phyloP scores from a whole-genome alignment of 2,888 invertebrate genomes.

The Caenorhabditis afra region DNA sequence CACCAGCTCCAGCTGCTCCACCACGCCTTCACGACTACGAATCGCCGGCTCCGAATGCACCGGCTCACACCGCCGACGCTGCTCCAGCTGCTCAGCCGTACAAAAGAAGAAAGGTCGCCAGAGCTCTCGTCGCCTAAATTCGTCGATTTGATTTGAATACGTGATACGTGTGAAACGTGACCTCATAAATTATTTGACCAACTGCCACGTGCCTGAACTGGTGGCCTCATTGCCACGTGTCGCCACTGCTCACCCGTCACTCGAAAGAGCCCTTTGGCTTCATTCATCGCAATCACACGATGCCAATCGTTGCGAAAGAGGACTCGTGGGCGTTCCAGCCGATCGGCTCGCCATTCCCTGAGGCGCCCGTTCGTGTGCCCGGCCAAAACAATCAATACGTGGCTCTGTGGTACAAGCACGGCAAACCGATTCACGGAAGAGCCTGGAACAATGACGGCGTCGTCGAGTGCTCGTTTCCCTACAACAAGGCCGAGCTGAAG shows the following conservation, averaged over 20 bases:
- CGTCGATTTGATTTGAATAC: neutral
- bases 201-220: too few species aligned
- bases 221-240: too few species aligned
- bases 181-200: slow-evolving; percentile 14
- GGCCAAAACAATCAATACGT: slow-evolving; percentile 71
- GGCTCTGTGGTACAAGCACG: slow-evolving; percentile 74
- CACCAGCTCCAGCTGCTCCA: slow-evolving; percentile 40
- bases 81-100: slow-evolving; percentile 53
- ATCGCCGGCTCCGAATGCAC: slow-evolving; percentile 36
- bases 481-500: slow-evolving; percentile 69
- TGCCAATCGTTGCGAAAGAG: slow-evolving; percentile 12
- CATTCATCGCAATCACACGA: neutral
- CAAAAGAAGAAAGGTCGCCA: slow-evolving; percentile 50
- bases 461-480: slow-evolving; percentile 73
- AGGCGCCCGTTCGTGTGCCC: slow-evolving; percentile 66
- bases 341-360: slow-evolving; percentile 74
- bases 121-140: slow-evolving; percentile 35
- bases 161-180: slow-evolving; percentile 1
- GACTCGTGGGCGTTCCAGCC: slow-evolving; percentile 66
- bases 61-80: slow-evolving; percentile 15
- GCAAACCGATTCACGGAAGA: slow-evolving; percentile 72
- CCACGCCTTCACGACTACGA: slow-evolving; percentile 52
- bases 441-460: slow-evolving; percentile 74
- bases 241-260: neutral
- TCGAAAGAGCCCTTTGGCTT: too few species aligned